phyloP scores from a whole-genome alignment of 2,113 vertebrate genomes.

The Actenoides lindsayi region DNA sequence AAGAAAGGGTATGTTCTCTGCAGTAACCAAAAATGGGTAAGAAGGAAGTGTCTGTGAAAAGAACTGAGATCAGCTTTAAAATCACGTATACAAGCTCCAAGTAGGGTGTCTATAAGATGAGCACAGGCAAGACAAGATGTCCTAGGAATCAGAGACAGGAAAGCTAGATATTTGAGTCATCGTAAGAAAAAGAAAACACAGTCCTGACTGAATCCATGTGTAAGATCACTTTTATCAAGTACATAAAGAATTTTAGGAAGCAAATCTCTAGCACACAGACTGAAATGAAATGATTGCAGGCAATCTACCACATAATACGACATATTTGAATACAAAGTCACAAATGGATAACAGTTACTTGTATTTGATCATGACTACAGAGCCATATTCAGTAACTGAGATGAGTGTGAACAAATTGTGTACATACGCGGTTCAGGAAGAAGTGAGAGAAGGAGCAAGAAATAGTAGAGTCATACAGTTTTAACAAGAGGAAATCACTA shows the following conservation, averaged over 20 bases:
- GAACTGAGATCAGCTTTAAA: not conserved
- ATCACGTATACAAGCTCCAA: not conserved
- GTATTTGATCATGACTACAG: not conserved
- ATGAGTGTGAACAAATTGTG: not conserved
- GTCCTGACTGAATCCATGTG: not conserved
- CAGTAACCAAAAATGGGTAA: not conserved
- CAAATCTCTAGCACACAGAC: not conserved
- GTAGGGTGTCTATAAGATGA: not conserved
- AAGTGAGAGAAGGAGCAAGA: not conserved
- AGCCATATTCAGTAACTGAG: not conserved
- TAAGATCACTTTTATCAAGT: not conserved
- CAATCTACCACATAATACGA: slow-evolving; percentile 8
- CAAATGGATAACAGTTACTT: slow-evolving; percentile 15
- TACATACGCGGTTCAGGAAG: not conserved
- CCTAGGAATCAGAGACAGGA: not conserved
- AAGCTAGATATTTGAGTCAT: not conserved
- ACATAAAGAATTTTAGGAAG: slow-evolving; percentile 18
- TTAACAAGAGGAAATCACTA: not conserved
- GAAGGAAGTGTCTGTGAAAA: not conserved
- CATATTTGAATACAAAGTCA: slow-evolving; percentile 6
- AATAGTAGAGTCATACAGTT: not conserved
- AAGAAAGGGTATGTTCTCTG: not conserved
- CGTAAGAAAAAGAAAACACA: not conserved
- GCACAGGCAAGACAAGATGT: slow-evolving; percentile 30
- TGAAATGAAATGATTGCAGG: slow-evolving; percentile 35